Base-by-base conservation (phyloP, 2,797 vertebrate genomes). In the Sebastes diploproa region DNA sequence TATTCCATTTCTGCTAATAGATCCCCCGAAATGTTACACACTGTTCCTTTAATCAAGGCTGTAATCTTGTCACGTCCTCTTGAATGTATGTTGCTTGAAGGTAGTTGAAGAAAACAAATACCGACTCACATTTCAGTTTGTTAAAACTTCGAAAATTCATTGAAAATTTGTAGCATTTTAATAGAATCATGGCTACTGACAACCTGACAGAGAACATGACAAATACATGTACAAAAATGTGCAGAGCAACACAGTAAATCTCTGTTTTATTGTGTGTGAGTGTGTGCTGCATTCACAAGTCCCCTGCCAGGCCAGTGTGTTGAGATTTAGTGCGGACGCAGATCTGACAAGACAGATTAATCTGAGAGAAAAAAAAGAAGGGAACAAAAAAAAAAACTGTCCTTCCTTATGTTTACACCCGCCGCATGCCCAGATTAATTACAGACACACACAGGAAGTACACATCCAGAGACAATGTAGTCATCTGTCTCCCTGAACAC, bases 331-430 rank as follows among this genome's bases (percentile, higher is more conserved):
- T 77, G 78, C n/a, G 6, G 74, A 81, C 72, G 76, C 81, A 83
- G 83, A 91, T 92, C 85, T 91, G 88, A 95, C 88, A 89, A 82
- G 72, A 85, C 81, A 91, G 81, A 94, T 92, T 91, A 86, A 94
- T 91, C 78, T 74, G 42, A 85, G 69, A 65, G 14, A 59, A 77
- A 72, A 78, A 80, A 81, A 9, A 23, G 18, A 20, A 10, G 22
- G 29, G 50, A 42, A 56, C 32, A 60, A 68, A 34, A 58, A 75
- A 86, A 86, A 88, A 81, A 85, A 63, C 64, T 81, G 71, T 88
- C 80, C 72, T 84, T 88, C 82, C 76, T 82, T 82, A 90, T 93
- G 92, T 94, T 94, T 93, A 93, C 90, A 90, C 81, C 87, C 77
- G 46, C 75, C 13, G 62, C 56, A 77, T 78, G 83, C 73, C 70